Conservation (phyloP, 2,113 vertebrate genomes). For the Sander lucioperca region DNA sequence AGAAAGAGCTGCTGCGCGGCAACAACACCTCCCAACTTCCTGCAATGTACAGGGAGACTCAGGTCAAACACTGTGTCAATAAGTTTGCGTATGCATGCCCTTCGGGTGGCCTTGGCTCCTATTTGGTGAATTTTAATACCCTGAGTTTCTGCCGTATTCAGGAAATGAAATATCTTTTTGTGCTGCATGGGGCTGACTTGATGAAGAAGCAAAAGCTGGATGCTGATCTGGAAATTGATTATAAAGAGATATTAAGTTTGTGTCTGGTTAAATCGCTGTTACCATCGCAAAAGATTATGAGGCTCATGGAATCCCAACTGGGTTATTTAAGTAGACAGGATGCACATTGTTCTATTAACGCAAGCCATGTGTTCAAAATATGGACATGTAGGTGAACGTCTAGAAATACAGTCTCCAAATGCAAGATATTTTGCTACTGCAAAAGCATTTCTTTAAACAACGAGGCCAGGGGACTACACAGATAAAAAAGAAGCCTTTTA, state of each 20-base stretch:
- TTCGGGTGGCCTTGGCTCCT: conserved; percentile 3
- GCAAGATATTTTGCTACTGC: no score
- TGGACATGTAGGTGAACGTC: background rate
- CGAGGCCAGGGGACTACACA: no score
- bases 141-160: background rate
- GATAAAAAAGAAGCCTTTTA: no score
- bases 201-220: background rate
- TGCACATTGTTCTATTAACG: background rate
- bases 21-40: background rate
- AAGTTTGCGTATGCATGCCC: conserved; percentile 1
- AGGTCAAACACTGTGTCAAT: conserved; percentile 2
- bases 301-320: background rate
- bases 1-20: background rate
- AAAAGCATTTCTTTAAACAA: background rate
- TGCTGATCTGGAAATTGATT: background rate
- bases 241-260: background rate
- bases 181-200: background rate
- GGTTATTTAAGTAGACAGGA: background rate
- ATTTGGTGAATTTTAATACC: background rate
- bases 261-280: background rate
- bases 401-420: background rate
- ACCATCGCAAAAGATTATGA: background rate
- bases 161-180: background rate
- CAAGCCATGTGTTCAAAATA: background rate
- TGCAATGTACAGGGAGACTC: background rate